These are phyloP conservation scores for Sarcophaga variegata DNA, from an alignment of 2,888 invertebrate species.

Conservation along the genomic window DNA sequence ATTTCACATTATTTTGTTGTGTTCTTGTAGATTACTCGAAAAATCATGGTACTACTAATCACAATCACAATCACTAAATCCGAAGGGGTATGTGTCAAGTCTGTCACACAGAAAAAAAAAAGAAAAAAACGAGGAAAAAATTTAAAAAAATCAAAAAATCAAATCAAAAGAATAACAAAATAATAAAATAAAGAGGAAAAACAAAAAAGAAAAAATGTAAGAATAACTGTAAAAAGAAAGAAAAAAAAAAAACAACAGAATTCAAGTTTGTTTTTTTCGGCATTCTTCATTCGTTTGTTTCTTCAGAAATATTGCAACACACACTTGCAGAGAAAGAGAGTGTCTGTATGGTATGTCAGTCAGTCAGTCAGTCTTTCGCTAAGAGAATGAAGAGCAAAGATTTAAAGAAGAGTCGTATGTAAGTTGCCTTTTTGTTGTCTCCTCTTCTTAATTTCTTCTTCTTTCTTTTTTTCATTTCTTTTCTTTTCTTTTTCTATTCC, in stretches of 20 bases:
- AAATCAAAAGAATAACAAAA: conserved; percentile 40
- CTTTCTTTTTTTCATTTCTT: conserved; percentile 8
- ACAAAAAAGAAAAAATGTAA: conserved; percentile 10
- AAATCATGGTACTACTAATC: conserved; percentile 70
- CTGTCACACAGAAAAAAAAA: conserved; percentile 47
- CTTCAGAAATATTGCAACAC: conserved; percentile 14
- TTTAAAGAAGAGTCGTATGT: conserved; percentile 56
- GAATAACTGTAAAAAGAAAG: no score
- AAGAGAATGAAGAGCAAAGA: conserved; percentile 36
- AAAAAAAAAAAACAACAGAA: conserved; percentile 22
- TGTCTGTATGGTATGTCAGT: conserved; percentile 8
- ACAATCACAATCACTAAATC: conserved; percentile 65
- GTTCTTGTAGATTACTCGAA: conserved; percentile 69
- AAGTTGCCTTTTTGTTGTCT: conserved; percentile 59
- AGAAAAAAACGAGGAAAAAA: neutral
- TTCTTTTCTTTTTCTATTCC: neutral
- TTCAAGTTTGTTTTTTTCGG: conserved; percentile 36
- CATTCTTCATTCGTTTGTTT: neutral
- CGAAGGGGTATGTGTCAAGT: conserved; percentile 66
- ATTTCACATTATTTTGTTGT: conserved; percentile 59
- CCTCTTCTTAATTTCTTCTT: conserved; percentile 27
- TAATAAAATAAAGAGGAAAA: neutral
- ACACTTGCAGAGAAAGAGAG: conserved; percentile 14
- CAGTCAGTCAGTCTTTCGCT: neutral
- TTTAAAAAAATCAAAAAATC: neutral